phyloP scores from a whole-genome alignment of 2,113 vertebrate genomes.

The Centrocercus urophasianus region DNA sequence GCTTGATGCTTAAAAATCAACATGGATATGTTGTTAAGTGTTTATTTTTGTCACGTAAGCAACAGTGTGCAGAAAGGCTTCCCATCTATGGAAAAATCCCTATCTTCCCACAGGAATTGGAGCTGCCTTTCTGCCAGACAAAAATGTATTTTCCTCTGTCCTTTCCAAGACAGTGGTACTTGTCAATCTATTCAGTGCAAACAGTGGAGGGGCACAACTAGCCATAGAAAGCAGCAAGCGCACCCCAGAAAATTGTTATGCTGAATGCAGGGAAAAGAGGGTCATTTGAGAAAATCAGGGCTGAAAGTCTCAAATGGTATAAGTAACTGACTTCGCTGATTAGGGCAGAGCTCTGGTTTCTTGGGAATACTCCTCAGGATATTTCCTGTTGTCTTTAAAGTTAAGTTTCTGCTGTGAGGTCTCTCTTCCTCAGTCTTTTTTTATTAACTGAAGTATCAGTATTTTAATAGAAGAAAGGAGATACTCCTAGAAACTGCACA shows the following conservation, averaged over 20 bases:
- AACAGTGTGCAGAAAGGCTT: background rate
- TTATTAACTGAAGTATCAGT: background rate
- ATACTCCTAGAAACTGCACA: background rate
- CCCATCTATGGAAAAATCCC: background rate
- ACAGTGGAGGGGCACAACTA: background rate
- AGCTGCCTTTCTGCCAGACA: background rate
- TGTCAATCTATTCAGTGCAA: background rate
- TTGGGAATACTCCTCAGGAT: background rate
- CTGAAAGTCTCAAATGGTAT: background rate
- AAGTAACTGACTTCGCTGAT: background rate
- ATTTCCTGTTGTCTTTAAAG: background rate
- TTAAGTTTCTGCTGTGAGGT: background rate
- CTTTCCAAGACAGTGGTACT: background rate
- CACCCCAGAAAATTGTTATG: fast-evolving
- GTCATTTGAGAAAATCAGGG: fast-evolving
- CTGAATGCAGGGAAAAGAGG: background rate
- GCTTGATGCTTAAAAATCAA: background rate
- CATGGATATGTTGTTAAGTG: background rate
- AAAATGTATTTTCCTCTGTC: background rate
- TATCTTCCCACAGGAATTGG: background rate
- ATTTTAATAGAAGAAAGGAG: background rate
- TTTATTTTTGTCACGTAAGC: background rate
- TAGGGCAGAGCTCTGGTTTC: background rate
- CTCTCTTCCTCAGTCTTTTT: background rate
- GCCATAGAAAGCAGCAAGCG: background rate